Conservation (phyloP, 2,888 invertebrate species). For the Leucophora obtusa region DNA sequence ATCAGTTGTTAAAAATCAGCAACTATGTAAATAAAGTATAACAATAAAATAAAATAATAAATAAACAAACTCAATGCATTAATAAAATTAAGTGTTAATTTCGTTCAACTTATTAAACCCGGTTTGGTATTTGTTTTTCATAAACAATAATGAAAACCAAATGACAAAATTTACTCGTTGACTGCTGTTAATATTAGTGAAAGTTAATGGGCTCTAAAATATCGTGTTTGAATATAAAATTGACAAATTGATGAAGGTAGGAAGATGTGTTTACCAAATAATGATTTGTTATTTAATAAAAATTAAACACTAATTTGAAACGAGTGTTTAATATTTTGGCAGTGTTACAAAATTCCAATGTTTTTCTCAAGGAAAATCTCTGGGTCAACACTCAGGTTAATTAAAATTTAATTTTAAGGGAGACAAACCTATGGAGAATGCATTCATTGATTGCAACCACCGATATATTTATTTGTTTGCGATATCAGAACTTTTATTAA, state of each 20-base stretch:
- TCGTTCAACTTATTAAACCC: constrained; percentile 25
- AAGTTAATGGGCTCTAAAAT: constrained; percentile 28
- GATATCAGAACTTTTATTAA: too few relatives aligned
- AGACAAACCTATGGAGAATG: too few relatives aligned
- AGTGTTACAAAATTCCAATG: too few relatives aligned
- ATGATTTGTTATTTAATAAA: not conserved
- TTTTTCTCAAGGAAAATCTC: too few relatives aligned
- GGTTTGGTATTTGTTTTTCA: not conserved
- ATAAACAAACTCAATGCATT: constrained; percentile 16
- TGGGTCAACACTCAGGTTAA: too few relatives aligned
- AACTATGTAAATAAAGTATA: not conserved
- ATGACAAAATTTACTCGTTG: constrained; percentile 9
- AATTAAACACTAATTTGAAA: too few relatives aligned
- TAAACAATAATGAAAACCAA: not conserved
- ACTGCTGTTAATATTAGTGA: not conserved
- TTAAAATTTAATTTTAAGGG: too few relatives aligned
- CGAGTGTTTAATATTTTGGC: too few relatives aligned
- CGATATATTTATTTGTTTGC: too few relatives aligned
- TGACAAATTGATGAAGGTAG: not conserved
- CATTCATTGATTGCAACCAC: too few relatives aligned
- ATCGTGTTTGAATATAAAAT: constrained; percentile 19
- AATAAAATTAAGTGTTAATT: constrained; percentile 42
- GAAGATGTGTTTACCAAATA: not conserved
- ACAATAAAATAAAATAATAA: not conserved
- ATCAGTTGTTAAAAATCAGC: not conserved